A percentile compares a stretch with the other conserved stretches of the same genome.
phyloP scores from a whole-genome alignment of 1,140 invertebrate species.

The Panagrolaimus sp. region DNA sequence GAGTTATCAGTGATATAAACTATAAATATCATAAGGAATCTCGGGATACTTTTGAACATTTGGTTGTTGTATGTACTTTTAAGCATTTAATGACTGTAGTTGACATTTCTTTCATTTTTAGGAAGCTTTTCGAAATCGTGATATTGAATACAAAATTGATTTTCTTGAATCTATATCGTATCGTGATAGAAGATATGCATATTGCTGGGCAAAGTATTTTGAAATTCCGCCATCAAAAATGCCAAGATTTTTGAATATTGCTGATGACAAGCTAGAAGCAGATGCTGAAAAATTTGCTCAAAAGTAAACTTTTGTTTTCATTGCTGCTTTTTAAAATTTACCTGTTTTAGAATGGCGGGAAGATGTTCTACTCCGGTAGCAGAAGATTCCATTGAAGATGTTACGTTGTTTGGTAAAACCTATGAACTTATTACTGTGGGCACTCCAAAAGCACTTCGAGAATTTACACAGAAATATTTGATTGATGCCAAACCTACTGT shows the following conservation, averaged over 20 bases:
- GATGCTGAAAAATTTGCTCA: background rate
- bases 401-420: background rate
- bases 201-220: background rate
- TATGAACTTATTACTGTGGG: background rate
- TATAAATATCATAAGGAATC: background rate
- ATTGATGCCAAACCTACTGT: background rate
- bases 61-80: conserved; percentile 5
- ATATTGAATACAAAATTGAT: background rate
- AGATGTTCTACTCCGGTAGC: background rate
- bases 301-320: background rate
- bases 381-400: background rate
- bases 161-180: background rate
- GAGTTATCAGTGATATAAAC: background rate
- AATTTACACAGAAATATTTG: background rate
- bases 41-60: background rate
- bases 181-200: background rate
- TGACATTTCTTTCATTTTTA: background rate
- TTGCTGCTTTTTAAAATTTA: background rate
- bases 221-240: background rate
- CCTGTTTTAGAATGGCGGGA: background rate
- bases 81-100: background rate
- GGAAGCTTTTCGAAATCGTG: background rate
- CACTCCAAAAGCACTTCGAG: background rate
- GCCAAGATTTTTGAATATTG: background rate
- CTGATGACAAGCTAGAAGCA: background rate